phyloP scores from a whole-genome alignment of 2,113 vertebrate species.

The Heterochromis multidens region DNA sequence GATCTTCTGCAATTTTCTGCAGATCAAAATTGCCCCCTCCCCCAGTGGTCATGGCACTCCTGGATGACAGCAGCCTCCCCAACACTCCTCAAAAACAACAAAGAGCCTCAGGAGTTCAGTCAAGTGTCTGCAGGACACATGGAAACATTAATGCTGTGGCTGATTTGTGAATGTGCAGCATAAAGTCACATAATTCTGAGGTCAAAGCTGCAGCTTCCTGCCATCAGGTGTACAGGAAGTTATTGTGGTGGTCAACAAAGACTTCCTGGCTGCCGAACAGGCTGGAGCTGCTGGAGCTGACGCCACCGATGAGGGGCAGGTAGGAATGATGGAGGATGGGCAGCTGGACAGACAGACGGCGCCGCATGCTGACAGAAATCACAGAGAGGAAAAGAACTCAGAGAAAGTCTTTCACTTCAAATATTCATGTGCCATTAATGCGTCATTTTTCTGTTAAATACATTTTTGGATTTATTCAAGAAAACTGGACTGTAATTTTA shows the following conservation, averaged over 20 bases:
- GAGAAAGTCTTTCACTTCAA: not conserved
- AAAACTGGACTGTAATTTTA: not conserved
- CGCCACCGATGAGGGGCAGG: slow-evolving; percentile 42
- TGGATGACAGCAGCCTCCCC: not conserved
- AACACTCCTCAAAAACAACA: not conserved
- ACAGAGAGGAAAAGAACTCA: not conserved
- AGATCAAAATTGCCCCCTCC: too few species aligned
- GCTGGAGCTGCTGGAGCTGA: slow-evolving; percentile 55
- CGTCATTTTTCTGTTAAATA: not conserved
- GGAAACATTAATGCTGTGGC: not conserved
- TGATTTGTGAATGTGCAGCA: not conserved
- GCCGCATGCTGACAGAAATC: slow-evolving; percentile 10
- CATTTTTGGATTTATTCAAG: not conserved
- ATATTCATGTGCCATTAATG: not conserved
- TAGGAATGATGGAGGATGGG: slow-evolving; percentile 67
- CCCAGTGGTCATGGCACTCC: not conserved
- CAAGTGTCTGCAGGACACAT: fast-evolving
- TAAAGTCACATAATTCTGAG: not conserved
- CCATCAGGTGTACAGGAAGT: not conserved
- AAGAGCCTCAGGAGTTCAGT: too few species aligned
- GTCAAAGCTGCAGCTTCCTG: not conserved
- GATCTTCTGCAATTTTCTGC: too few species aligned
- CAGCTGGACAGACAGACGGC: slow-evolving; percentile 57
- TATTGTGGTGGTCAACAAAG: not conserved
- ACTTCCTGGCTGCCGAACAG: slow-evolving; percentile 9